Evolutionary conservation across 1,140 invertebrate genomes (phyloP).

Genomic region (Himalopsyche phryganea): DNA sequence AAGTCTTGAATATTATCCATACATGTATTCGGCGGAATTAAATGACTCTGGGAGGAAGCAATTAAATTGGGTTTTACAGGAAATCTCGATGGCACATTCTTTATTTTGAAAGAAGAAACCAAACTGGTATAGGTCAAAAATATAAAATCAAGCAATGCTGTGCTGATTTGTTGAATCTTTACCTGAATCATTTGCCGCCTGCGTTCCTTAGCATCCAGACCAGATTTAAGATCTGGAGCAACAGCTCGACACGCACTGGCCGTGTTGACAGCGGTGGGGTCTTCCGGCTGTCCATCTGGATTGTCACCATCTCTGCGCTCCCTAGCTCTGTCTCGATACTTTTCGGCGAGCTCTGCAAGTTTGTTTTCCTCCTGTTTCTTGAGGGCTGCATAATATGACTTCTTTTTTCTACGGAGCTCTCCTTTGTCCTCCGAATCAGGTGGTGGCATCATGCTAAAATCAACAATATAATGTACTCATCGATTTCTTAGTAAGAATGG

Average conservation of each 20-base stretch:
- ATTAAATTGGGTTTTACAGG: too few relatives aligned
- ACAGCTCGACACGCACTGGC: conserved; percentile 90
- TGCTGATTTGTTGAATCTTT: too few relatives aligned
- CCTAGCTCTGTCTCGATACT: conserved; percentile 89
- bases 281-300: conserved; percentile 75
- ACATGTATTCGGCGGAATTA: too few relatives aligned
- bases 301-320: conserved; percentile 88
- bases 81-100: too few relatives aligned
- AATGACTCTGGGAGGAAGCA: too few relatives aligned
- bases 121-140: too few relatives aligned
- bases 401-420: conserved; percentile 76
- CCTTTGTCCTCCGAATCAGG: conserved; percentile 59
- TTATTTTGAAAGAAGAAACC: too few relatives aligned
- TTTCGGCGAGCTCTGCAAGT: conserved; percentile 91
- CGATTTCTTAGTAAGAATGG: too few relatives aligned
- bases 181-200: conserved; percentile 90
- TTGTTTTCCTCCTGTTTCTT: conserved; percentile 96
- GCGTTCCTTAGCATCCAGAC: conserved; percentile 92
- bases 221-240: conserved; percentile 90
- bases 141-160: too few relatives aligned
- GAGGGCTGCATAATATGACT: conserved; percentile 89
- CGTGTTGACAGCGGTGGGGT: conserved; percentile 80
- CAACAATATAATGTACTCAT: too few relatives aligned
- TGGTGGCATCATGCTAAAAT: conserved; percentile 41
- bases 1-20: too few relatives aligned